A percentile compares a stretch with the other conserved stretches of the same genome.
phyloP scores from a whole-genome alignment of 2,797 vertebrate species.

The Amphiprion clarkii region DNA sequence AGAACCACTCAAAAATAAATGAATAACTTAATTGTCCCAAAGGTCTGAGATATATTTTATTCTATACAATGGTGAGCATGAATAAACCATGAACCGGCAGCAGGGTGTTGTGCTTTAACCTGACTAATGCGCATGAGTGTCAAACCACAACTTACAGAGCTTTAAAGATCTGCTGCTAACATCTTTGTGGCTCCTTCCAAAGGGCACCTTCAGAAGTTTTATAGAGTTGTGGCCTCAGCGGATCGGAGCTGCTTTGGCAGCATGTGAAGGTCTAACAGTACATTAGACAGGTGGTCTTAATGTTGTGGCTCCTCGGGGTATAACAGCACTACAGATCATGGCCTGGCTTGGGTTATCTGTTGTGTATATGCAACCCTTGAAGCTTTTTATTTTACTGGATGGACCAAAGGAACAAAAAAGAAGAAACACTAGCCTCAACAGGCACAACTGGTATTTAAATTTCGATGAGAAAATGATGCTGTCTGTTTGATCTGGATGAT shows the following conservation, averaged over 20 bases:
- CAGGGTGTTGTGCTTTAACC: not conserved
- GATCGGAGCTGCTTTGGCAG: not conserved
- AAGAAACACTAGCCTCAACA: slow-evolving; percentile 28
- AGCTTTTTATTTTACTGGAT: slow-evolving; percentile 2
- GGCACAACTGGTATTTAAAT: slow-evolving; percentile 41
- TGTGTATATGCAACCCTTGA: not conserved
- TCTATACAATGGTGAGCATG: too few relatives aligned
- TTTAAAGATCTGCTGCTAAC: not conserved
- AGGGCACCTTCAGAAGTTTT: not conserved
- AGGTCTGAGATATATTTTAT: too few relatives aligned
- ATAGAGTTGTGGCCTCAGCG: not conserved
- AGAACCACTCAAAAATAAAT: too few relatives aligned
- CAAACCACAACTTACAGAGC: not conserved
- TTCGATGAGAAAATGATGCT: slow-evolving; percentile 53
- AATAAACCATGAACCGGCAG: not conserved
- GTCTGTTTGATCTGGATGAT: slow-evolving; percentile 67
- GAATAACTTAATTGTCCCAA: too few relatives aligned
- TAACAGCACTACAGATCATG: too few relatives aligned
- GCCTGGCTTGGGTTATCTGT: not conserved
- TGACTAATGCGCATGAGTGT: too few relatives aligned
- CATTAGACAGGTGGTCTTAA: not conserved
- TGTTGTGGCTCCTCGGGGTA: not conserved
- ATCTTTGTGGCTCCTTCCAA: not conserved
- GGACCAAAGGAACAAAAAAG: slow-evolving; percentile 9
- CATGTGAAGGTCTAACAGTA: not conserved